Conservation (phyloP, 1,140 invertebrate species). For the Platyura marginata region DNA sequence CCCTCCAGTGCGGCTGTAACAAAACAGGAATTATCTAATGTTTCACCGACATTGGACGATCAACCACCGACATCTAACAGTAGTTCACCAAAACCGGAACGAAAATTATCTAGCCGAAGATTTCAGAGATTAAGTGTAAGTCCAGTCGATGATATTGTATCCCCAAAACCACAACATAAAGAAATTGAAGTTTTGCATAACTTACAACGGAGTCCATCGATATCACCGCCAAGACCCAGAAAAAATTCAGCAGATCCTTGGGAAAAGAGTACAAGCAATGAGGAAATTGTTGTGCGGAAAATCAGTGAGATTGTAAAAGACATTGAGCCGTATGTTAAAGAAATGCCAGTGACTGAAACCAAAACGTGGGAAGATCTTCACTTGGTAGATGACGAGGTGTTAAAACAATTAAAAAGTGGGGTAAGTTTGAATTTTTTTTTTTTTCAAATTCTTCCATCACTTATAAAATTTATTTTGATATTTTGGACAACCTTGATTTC, state of each 20-base stretch:
- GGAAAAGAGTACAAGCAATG: too few species aligned
- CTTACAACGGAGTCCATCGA: constrained; percentile 29
- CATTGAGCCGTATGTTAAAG: neutral
- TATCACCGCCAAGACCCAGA: constrained; percentile 21
- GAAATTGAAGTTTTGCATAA: constrained; percentile 42
- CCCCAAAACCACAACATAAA: constrained; percentile 30
- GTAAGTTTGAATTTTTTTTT: too few species aligned
- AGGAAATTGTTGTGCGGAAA: too few species aligned
- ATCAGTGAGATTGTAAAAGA: neutral
- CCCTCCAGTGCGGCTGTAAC: too few species aligned
- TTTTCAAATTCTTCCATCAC: too few species aligned
- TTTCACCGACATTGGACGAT: too few species aligned
- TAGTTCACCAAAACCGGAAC: neutral
- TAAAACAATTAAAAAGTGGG: constrained; percentile 32
- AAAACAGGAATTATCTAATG: too few species aligned
- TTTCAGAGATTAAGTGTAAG: constrained; percentile 13
- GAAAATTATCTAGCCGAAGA: constrained; percentile 15
- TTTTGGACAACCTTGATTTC: too few species aligned
- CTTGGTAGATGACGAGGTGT: constrained; percentile 27
- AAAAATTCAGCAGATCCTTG: neutral
- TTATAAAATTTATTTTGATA: too few species aligned
- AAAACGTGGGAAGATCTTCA: constrained; percentile 31
- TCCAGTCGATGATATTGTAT: constrained; percentile 25
- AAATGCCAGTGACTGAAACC: neutral
- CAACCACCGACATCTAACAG: constrained; percentile 1